Percentiles rank a stretch among this genome's conserved stretches.
These are phyloP conservation scores for Chloroceryle inda DNA, from an alignment of 2,797 vertebrate genomes.

Conservation along the genomic window DNA sequence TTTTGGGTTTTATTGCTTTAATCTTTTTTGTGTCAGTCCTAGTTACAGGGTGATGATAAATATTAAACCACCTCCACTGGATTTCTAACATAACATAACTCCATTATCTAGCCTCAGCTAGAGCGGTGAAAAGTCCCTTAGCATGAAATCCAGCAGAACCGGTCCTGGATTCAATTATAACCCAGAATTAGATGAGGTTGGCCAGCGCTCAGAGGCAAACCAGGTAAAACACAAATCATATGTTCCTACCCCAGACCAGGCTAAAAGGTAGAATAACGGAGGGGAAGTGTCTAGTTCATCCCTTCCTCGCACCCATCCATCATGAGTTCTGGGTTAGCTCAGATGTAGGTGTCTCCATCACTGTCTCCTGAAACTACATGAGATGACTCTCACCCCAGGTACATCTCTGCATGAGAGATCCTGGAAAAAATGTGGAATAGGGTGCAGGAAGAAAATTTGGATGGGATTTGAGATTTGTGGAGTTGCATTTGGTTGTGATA, in stretches of 20 bases:
- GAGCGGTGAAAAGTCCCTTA: not conserved
- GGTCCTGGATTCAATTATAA: not conserved
- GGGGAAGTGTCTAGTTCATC: not conserved
- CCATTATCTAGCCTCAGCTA: not conserved
- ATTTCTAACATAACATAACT: not conserved
- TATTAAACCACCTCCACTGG: not conserved
- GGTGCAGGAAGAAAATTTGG: not conserved
- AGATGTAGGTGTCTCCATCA: not conserved
- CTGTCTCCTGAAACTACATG: not conserved
- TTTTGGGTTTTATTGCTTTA: conserved; percentile 40
- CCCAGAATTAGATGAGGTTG: not conserved
- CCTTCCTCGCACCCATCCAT: not conserved
- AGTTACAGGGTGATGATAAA: conserved; percentile 36
- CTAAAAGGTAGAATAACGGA: not conserved
- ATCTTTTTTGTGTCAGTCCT: conserved; percentile 43
- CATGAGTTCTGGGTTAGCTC: not conserved
- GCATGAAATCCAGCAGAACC: not conserved
- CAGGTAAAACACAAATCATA: not conserved
- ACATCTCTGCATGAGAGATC: not conserved
- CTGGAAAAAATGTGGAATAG: not conserved
- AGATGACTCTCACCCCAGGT: not conserved
- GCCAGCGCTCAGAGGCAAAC: not conserved
- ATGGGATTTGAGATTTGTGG: not conserved
- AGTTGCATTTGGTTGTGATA: not conserved
- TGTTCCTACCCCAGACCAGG: not conserved